These are phyloP conservation scores for Notodonta ziczac DNA, from an alignment of 2,888 invertebrate species.

Conservation along the genomic window DNA sequence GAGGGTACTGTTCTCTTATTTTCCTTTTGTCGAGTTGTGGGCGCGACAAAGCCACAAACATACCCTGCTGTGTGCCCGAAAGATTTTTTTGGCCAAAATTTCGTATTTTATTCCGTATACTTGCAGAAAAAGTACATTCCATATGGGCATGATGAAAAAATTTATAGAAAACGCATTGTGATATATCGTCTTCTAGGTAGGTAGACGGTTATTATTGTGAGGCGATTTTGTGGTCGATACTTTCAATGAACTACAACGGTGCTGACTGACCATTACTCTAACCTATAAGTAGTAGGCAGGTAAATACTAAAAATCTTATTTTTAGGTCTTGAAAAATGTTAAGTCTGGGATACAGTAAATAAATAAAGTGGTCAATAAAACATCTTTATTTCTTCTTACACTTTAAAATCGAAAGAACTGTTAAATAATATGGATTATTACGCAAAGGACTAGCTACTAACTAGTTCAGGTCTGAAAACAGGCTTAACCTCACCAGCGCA, in stretches of 20 bases:
- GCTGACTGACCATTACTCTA: conserved; percentile 1
- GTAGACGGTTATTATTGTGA: conserved; percentile 63
- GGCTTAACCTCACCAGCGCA: conserved; percentile 47
- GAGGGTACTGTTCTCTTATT: conserved; percentile 80
- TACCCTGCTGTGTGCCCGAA: conserved; percentile 77
- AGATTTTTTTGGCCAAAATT: conserved; percentile 70
- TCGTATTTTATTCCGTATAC: conserved; percentile 80
- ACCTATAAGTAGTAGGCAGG: neutral
- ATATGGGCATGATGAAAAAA: conserved; percentile 54
- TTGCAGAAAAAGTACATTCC: conserved; percentile 62
- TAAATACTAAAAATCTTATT: neutral
- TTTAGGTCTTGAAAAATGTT: no score
- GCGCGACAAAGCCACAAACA: conserved; percentile 84
- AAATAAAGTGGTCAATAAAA: no score
- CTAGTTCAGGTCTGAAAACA: conserved; percentile 54
- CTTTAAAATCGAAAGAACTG: no score
- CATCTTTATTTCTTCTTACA: no score
- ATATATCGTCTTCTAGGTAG: conserved; percentile 73
- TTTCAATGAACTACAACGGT: conserved; percentile 25
- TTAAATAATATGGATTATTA: neutral
- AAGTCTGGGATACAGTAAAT: no score
- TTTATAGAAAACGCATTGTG: conserved; percentile 74
- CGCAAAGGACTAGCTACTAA: neutral
- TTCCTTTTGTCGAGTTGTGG: conserved; percentile 82
- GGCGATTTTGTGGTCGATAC: conserved; percentile 59